These are phyloP conservation scores for Hermetia illucens DNA, from an alignment of 1,140 invertebrate genomes.

Conservation along the genomic window DNA sequence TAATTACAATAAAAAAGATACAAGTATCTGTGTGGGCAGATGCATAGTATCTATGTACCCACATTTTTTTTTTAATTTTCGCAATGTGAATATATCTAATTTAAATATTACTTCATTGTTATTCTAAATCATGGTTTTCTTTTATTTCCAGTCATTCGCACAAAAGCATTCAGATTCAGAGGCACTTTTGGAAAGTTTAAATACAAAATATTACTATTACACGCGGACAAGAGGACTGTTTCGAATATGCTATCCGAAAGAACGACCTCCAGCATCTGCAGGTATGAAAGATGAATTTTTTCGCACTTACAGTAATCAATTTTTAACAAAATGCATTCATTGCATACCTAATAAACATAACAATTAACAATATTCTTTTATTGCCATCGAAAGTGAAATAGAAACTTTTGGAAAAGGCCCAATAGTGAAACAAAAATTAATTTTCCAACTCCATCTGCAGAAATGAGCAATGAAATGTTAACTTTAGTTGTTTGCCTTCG, in stretches of 20 bases:
- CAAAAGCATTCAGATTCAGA: conserved; percentile 53
- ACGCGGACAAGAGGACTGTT: conserved; percentile 80
- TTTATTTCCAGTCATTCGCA: conserved; percentile 52
- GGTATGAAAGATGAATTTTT: no score
- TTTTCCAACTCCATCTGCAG: no score
- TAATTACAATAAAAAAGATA: background rate
- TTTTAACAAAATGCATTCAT: no score
- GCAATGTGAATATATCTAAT: background rate
- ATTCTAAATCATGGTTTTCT: conserved; percentile 1
- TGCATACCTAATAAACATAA: no score
- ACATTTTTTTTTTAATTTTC: no score
- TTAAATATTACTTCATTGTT: background rate
- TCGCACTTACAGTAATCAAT: no score
- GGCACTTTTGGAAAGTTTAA: conserved; percentile 59
- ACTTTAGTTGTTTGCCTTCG: no score
- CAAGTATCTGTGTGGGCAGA: background rate
- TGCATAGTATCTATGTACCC: background rate
- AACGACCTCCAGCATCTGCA: conserved; percentile 52
- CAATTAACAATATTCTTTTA: no score
- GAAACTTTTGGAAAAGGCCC: no score
- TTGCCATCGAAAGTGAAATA: no score
- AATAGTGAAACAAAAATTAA: no score
- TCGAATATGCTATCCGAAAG: conserved; percentile 79
- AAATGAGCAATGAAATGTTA: no score
- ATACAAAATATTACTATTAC: conserved; percentile 71